Evolutionary conservation across 2,888 invertebrate species (phyloP), one percentile per base, ranked within the genome.

Genomic region (Fragum whitleyi): DNA sequence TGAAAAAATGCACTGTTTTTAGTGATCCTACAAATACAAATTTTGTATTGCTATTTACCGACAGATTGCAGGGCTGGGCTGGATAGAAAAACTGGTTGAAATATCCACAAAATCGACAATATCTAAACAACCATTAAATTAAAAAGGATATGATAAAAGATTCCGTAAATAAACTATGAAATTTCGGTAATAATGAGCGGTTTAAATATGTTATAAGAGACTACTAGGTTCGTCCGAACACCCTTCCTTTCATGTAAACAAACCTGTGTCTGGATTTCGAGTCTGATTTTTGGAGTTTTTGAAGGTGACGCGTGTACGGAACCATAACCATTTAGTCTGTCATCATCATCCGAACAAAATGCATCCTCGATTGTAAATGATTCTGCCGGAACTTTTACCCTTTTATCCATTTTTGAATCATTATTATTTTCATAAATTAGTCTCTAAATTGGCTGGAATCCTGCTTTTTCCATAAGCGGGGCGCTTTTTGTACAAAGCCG

Each of bases 321-420:
- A 70, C 97, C 97, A 94, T 97, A 97, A 65, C 97, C 96, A 92
- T 96, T 96, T 90, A 97, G 96, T 74, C 96, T 96, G 93, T 97
- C 97, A 91, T 97, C 97, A 65, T 97, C 96, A 93, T 97, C 97
- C 92, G 89, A 88, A 57, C 82, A 81, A 77, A 86, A 86, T 21
- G 84, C 86, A 51, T 90, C 90, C 29, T 88, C 90, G 19, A 84
- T 76, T 26, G 68, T 69, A 42, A 86, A 79, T 16, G 80, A 59
- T 71, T 82, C 83, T 28, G 61, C 42, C 21, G 69, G 55, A 71
- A 83, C 83, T 57, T 71, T 75, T 26, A 74, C 76, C 77, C 75
- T 80, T 42, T 71, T 75, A 36, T 77, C 76, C 83, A 80, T 80
- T 53, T 39, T 47, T 47, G 14, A 5, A 47, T 5, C 47, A 47